Evolutionary conservation across 2,113 vertebrate species (phyloP).

Genomic region (Scomber colias): DNA sequence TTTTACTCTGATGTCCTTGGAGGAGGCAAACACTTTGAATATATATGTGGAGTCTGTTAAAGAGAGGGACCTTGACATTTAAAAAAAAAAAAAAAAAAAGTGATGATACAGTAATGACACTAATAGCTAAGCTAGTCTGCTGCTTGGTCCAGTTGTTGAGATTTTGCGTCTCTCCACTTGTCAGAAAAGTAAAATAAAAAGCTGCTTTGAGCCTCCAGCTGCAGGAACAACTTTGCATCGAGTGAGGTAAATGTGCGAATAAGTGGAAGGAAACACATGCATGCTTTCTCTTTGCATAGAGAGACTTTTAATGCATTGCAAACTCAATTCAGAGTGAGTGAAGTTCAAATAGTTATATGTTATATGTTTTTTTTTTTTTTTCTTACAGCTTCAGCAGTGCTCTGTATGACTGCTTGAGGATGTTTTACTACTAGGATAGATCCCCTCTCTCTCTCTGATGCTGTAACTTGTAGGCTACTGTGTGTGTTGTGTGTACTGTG

Average conservation of each 20-base stretch:
- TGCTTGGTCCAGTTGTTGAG: neutral
- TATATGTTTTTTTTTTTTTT: no score
- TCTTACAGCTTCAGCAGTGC: neutral
- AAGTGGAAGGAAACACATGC: neutral
- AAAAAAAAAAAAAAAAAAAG: neutral
- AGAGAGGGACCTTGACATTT: slow-evolving; percentile 13
- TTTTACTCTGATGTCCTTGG: neutral
- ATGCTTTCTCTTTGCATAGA: neutral
- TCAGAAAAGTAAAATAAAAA: neutral
- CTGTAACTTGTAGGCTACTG: neutral
- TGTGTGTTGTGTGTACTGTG: no score
- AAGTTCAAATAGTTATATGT: neutral
- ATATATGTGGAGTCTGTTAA: neutral
- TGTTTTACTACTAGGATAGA: neutral
- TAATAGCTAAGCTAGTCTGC: neutral
- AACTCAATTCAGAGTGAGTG: neutral
- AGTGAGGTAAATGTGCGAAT: neutral
- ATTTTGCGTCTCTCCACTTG: neutral
- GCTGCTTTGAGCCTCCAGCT: slow-evolving; percentile 13
- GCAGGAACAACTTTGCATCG: slow-evolving; percentile 39
- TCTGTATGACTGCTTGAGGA: slow-evolving; percentile 18
- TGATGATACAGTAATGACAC: neutral
- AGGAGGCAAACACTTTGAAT: neutral
- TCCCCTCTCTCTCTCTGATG: neutral
- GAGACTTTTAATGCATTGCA: neutral